Evolutionary conservation across 2,797 vertebrate species (phyloP).

Genomic region (Anas bernieri): DNA sequence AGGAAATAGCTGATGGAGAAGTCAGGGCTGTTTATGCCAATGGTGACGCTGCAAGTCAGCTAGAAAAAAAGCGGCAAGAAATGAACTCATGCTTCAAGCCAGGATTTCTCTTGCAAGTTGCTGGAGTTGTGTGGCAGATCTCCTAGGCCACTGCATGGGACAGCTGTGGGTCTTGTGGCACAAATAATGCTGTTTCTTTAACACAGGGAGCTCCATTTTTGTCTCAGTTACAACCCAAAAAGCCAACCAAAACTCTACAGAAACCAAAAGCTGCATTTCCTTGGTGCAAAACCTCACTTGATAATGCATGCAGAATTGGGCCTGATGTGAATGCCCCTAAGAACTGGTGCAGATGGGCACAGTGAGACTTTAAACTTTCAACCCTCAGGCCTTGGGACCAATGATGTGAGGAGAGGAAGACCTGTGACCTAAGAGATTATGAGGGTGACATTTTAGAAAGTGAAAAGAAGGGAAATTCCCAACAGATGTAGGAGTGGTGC

Average conservation of each 20-base stretch:
- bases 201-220: neutral
- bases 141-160: neutral
- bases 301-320: neutral
- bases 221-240: neutral
- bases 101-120: neutral
- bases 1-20: constrained; percentile 70
- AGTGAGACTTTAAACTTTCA: neutral
- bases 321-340: neutral
- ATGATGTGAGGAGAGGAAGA: neutral
- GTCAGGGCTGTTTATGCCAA: constrained; percentile 60
- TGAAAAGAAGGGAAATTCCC: neutral
- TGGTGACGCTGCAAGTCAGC: constrained; percentile 66
- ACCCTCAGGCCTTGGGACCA: neutral
- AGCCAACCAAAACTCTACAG: neutral
- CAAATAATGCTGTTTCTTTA: fast-evolving
- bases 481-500: neutral
- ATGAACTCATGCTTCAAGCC: constrained; percentile 24
- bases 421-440: neutral
- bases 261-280: neutral
- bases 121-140: neutral
- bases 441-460: neutral
- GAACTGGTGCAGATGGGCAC: neutral
- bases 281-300: neutral
- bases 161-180: neutral
- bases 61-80: constrained; percentile 33